Conservation (phyloP, 2,797 vertebrate species). For the Rhinoraja longicauda region DNA sequence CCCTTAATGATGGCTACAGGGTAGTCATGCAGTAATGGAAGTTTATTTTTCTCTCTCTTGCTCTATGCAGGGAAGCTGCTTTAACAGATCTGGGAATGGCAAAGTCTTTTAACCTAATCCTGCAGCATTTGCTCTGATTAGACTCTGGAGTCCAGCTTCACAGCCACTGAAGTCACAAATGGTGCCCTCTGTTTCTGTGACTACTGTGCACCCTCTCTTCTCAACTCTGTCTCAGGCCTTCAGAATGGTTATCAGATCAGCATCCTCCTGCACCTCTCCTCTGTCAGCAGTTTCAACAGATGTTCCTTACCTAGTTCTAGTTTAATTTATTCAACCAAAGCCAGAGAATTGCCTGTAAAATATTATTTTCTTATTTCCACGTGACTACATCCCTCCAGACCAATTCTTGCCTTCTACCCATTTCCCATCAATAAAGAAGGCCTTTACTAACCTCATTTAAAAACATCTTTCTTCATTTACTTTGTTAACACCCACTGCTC, state of each 20-base stretch:
- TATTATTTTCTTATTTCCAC: neutral
- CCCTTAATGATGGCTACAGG: neutral
- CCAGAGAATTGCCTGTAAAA: neutral
- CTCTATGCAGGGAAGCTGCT: neutral
- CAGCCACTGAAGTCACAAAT: neutral
- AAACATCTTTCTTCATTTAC: neutral
- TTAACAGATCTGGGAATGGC: neutral
- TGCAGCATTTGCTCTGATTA: neutral
- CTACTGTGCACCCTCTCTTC: neutral
- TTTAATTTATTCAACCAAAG: neutral
- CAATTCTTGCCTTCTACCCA: neutral
- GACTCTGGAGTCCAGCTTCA: neutral
- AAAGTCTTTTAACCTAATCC: neutral
- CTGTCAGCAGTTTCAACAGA: neutral
- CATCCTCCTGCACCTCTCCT: neutral
- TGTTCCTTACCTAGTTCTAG: neutral
- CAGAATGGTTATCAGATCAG: neutral
- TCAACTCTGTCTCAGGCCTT: neutral
- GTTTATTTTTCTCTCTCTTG: neutral
- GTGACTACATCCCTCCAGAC: neutral
- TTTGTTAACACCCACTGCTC: neutral
- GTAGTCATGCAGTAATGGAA: neutral
- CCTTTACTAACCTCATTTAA: neutral
- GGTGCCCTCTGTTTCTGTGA: neutral
- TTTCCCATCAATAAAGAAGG: neutral